A percentile compares a stretch with the other conserved stretches of the same genome.
Conservation (phyloP, 2,888 invertebrate species). For the Lithodes maja region DNA sequence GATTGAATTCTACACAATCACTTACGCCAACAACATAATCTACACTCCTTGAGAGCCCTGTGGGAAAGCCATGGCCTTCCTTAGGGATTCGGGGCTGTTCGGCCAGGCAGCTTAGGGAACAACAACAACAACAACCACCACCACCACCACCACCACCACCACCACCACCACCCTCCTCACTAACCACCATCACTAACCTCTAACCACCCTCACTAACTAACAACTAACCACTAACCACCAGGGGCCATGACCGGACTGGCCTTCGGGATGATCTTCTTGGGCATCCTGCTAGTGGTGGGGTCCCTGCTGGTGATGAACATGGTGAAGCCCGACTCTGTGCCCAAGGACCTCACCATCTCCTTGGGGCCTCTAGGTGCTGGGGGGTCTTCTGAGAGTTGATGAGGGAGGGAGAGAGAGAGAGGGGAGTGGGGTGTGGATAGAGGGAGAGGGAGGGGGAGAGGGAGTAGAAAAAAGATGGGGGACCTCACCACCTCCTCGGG, state of each 20-base stretch:
- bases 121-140: background rate
- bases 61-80: too few species aligned
- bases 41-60: too few species aligned
- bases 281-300: conserved; percentile 38
- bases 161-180: too few species aligned
- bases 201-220: background rate
- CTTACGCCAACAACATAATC: too few species aligned
- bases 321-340: conserved; percentile 27
- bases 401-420: background rate
- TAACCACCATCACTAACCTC: background rate
- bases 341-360: conserved; percentile 15
- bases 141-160: background rate
- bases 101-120: background rate
- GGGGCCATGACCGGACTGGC: conserved; percentile 65
- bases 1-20: too few species aligned
- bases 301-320: conserved; percentile 32
- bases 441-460: background rate
- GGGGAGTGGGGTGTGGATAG: background rate
- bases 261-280: conserved; percentile 61
- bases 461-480: background rate
- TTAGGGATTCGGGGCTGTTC: too few species aligned
- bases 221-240: background rate
- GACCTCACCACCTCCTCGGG: background rate
- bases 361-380: background rate
- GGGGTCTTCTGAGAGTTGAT: background rate